These are phyloP conservation scores for Heliornis fulica DNA, from an alignment of 2,113 vertebrate species.

Conservation along the genomic window DNA sequence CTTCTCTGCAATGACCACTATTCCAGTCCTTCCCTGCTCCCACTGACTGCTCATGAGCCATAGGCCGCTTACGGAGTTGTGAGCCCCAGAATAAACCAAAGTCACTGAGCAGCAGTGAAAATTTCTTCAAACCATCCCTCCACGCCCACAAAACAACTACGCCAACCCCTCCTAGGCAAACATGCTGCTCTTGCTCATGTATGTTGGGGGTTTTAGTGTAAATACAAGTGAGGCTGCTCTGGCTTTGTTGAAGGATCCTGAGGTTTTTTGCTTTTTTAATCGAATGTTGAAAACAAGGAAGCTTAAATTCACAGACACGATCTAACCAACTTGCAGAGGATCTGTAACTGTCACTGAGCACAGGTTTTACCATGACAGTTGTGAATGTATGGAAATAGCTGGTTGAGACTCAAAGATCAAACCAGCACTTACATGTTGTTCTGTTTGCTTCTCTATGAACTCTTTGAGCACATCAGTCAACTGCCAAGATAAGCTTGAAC, in stretches of 20 bases:
- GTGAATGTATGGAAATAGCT: neutral
- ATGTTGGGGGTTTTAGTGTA: neutral
- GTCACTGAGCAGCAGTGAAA: neutral
- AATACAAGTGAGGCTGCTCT: neutral
- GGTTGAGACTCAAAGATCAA: neutral
- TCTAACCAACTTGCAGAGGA: neutral
- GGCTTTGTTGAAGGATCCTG: neutral
- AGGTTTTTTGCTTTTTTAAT: neutral
- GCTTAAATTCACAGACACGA: neutral
- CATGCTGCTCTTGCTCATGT: neutral
- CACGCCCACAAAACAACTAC: neutral
- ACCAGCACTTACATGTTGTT: neutral
- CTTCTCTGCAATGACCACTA: neutral
- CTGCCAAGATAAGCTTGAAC: neutral
- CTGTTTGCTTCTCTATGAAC: neutral
- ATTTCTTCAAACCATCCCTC: neutral
- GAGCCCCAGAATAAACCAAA: neutral
- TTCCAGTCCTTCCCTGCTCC: neutral
- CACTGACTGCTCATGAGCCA: accelerated
- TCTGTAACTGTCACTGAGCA: accelerated
- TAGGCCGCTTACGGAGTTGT: accelerated
- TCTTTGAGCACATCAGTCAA: neutral
- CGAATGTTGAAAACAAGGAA: neutral
- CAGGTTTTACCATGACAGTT: neutral
- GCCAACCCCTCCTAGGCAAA: neutral